Conservation (phyloP, 2,797 vertebrate species). For the Urosaurus nigricauda region DNA sequence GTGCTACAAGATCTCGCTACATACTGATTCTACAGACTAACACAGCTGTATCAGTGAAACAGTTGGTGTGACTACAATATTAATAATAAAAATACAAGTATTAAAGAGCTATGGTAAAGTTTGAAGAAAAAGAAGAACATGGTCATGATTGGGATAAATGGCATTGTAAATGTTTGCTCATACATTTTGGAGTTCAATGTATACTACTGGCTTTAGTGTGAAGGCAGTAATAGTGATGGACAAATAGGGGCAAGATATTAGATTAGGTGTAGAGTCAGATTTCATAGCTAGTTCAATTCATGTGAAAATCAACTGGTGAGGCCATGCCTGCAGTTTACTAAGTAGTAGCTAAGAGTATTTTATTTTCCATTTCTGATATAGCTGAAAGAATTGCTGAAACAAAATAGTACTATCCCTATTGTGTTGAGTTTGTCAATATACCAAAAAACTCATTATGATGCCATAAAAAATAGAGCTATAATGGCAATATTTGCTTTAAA, state of each 20-base stretch:
- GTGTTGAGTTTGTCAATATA: background rate
- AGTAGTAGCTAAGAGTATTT: slow-evolving; percentile 1
- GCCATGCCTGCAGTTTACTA: background rate
- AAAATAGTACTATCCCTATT: background rate
- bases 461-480: background rate
- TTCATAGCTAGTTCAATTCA: slow-evolving; percentile 4
- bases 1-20: too few species aligned
- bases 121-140: background rate
- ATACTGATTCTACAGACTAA: too few species aligned
- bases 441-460: background rate
- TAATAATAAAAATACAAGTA: slow-evolving; percentile 5
- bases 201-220: background rate
- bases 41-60: background rate
- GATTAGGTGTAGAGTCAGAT: background rate
- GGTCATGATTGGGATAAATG: background rate
- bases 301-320: background rate
- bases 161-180: slow-evolving; percentile 12
- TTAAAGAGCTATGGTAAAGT: background rate
- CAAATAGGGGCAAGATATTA: background rate
- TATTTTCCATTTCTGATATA: slow-evolving; percentile 13
- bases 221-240: background rate
- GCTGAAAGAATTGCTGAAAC: slow-evolving; percentile 4
- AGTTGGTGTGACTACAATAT: background rate
- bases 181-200: background rate
- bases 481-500: background rate